Conservation (phyloP, 2,113 vertebrate species). For the Vireo altiloquus region DNA sequence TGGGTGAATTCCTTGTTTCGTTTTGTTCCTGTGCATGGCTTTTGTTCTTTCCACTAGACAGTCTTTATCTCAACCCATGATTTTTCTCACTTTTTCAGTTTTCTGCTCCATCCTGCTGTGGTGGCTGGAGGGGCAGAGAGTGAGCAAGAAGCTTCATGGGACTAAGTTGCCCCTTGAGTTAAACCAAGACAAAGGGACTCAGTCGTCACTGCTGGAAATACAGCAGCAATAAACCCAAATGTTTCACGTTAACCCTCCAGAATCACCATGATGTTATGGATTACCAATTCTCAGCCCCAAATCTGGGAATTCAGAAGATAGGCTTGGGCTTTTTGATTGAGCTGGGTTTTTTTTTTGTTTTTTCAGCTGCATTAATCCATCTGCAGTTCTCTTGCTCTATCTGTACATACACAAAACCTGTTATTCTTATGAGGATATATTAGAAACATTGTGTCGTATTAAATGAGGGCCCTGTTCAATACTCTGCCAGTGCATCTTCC, state of each 20-base stretch:
- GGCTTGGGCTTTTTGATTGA: accelerated
- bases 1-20: background rate
- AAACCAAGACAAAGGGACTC: background rate
- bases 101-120: no score
- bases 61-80: background rate
- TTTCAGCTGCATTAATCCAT: background rate
- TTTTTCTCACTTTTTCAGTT: background rate
- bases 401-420: background rate
- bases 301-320: background rate
- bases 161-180: background rate
- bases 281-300: background rate
- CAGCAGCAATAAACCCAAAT: background rate
- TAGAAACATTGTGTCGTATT: background rate
- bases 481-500: background rate
- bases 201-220: background rate
- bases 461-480: background rate
- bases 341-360: background rate
- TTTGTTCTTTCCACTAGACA: background rate
- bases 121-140: background rate
- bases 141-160: background rate
- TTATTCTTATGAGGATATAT: background rate
- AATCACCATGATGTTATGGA: background rate
- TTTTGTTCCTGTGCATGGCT: background rate
- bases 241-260: background rate
- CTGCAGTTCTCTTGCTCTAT: background rate